Base-by-base conservation (phyloP, 2,888 invertebrate genomes). In the Torymus auratus region DNA sequence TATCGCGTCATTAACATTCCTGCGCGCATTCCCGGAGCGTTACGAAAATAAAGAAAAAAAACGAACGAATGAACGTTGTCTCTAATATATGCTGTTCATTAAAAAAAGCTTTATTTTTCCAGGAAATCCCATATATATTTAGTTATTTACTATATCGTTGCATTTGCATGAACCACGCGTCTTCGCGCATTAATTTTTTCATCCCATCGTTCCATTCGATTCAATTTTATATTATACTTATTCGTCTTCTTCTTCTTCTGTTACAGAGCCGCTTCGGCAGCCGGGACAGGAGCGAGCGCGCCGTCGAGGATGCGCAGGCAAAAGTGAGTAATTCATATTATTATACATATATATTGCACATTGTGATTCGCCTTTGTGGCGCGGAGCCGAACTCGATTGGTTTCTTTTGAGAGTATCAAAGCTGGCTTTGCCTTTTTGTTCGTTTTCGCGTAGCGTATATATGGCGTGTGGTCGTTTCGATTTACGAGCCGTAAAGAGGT, bases 201-300 rank as follows among this genome's bases (percentile, higher is more conserved):
- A 41, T 41, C 7, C 7, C 7, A 41, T 41, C 41, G 41, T 41
- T 5, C 5, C 41, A 41, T 41, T 41, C 7, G 7, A 41, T 41
- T 41, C 41, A 41, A 41, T 41, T 41, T n/a, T n/a, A n/a, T 1
- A 20, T 7, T 41, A 41, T 41, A 41, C 41, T 72, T 61, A 20
- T 10, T 61, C 73, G 14, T 58, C 73, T 74, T 77, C 75, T 10
- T 80, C 41, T 80, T 71, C 73, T 53, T 83, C 20, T 65, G 64
- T 41, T 41, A 74, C 86, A 89, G 89, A 88, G 86, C 72, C 87
- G 86, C 68, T 86, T 88, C 82, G 69, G 80, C 20, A 84, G 85
- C 28, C 82, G 70, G 85, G 85, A 68, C 85, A 85, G 52, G 86
- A 78, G 80, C 64, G 53, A 85, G 28, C 77, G 78, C 71, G 41